Evolutionary conservation across 2,888 invertebrate species (phyloP), one percentile per base, ranked within the genome.

Genomic region (Vannuccia rotundouncinata): DNA sequence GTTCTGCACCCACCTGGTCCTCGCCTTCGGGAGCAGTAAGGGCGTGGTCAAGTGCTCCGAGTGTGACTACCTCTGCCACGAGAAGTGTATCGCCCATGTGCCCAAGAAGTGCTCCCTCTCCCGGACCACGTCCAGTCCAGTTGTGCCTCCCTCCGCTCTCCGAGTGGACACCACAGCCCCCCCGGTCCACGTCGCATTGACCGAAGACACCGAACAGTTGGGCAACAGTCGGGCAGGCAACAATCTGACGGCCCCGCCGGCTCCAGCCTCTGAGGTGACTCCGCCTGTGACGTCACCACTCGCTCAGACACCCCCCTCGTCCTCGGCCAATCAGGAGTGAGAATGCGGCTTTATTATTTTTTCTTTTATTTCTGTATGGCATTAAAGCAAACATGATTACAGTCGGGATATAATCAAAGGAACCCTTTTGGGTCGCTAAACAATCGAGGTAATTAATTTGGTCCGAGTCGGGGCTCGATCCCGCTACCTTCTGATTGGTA

Each of bases 11-110:
- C 75, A 77, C 1, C 66, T 59, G 78, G 60, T 78, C 31, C 74
- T 59, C 17, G 59, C 59, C 29, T 66, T 66, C 22, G 66, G 66
- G 10, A 78, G 29, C 59, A 29, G 31, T 1, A 74, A 74, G 22
- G 78, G 60, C 27, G 78, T 59, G 22, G 78, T 78, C 22, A 77
- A 77, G 31, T 97, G 97, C 88, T 91, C 93, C 88, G 95, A 95
- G 88, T 97, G 97, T 88, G 95, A 95, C 81, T 95, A 94, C 86
- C 93, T 93, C 86, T 95, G 95, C 88, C 96, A 97, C 89, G 96
- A 96, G 89, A 94, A 95, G 86, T 97, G 96, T 88, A 92, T 93
- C 79, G 93, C 94, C 83, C 90, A 91, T 81, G 94, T 94, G 80
- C 92, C 95, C 82, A 93, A 93, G 89, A 89, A 88, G 83, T 89